Base-by-base conservation (phyloP, 2,113 vertebrate genomes). In the Atractosteus spatula region DNA sequence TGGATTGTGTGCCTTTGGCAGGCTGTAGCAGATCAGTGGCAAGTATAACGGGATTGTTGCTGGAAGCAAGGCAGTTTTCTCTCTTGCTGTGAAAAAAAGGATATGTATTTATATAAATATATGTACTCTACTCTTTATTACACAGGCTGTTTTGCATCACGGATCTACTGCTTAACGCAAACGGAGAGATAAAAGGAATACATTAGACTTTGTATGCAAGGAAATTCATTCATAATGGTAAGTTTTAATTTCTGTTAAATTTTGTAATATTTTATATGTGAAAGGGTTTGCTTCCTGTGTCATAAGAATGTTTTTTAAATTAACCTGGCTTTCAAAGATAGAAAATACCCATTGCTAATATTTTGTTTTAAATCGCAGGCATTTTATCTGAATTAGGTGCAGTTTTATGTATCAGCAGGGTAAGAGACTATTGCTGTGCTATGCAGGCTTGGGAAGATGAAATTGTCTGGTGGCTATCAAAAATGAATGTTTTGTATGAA, bases 1-100 rank as follows among this genome's bases (percentile, higher is more conserved):
- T 78, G 92, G 91, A 94, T 83, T 89, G 91, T 75, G 69, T 84
- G 81, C 74, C 74, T 84, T 80, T 74, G 80, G 65, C 75, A 71
- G 79, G 29, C 71, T 62, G 83, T 71, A 82, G 79, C 76, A 89
- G 85, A 85, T 74, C 86, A 80, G 81, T 75, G 70, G 77, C 74
- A 81, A 78, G 84, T 54, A 68, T 72, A 70, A 80, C 62, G 77
- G 78, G 79, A 44, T 57, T 14, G 66, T 43, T 69, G 66, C 45
- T 42, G 66, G 68, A 54, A 16, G 68, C 73, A 65, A 68, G 13
- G 3, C 68, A 41, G 68, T 44, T 82, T 73, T 69, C 62, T 84
- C 72, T 69, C 63, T 66, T 82, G 67, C 82, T 82, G 85, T 79
- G 78, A 81, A 80, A 80, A 67, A 81, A 78, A 77, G 77, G 79